A percentile compares a stretch with the other conserved stretches of the same genome.
Evolutionary conservation across 2,888 invertebrate species (phyloP).

Genomic region (Plagodis pulveraria): DNA sequence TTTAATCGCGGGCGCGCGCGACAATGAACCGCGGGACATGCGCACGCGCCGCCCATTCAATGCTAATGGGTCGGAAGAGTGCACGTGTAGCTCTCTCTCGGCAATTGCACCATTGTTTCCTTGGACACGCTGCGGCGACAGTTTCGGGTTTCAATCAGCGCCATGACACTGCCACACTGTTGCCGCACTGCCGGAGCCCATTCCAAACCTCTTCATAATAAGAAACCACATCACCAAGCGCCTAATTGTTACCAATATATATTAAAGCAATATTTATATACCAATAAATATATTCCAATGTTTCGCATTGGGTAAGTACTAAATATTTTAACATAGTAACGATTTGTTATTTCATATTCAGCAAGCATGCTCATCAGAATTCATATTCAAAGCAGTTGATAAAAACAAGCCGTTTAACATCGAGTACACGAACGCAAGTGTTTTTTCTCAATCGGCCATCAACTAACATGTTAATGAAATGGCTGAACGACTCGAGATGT

Average conservation of each 20-base stretch:
- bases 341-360: slow-evolving; percentile 7
- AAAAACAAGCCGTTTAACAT: slow-evolving; percentile 14
- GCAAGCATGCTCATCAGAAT: slow-evolving; percentile 4
- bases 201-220: too few species aligned
- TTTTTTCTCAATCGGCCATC: slow-evolving; percentile 16
- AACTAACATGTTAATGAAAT: slow-evolving; percentile 24
- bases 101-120: slow-evolving; percentile 69
- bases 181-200: slow-evolving; percentile 4
- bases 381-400: slow-evolving; percentile 4
- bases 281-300: slow-evolving; percentile 18
- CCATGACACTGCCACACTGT: slow-evolving; percentile 8
- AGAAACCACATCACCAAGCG: too few species aligned
- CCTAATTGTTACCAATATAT: slow-evolving; percentile 6
- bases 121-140: slow-evolving; percentile 50
- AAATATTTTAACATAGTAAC: too few species aligned
- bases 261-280: slow-evolving; percentile 20
- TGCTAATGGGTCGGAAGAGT: slow-evolving; percentile 82
- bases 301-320: slow-evolving; percentile 1
- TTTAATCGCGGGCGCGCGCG: slow-evolving; percentile 59
- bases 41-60: slow-evolving; percentile 77
- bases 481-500: slow-evolving; percentile 34
- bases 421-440: slow-evolving; percentile 7
- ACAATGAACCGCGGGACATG: slow-evolving; percentile 71
- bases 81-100: slow-evolving; percentile 72
- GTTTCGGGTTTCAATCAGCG: slow-evolving; percentile 54